Percentiles rank a stretch among this genome's conserved stretches.
phyloP scores from a whole-genome alignment of 1,140 invertebrate species.

The Ectropis grisescens region DNA sequence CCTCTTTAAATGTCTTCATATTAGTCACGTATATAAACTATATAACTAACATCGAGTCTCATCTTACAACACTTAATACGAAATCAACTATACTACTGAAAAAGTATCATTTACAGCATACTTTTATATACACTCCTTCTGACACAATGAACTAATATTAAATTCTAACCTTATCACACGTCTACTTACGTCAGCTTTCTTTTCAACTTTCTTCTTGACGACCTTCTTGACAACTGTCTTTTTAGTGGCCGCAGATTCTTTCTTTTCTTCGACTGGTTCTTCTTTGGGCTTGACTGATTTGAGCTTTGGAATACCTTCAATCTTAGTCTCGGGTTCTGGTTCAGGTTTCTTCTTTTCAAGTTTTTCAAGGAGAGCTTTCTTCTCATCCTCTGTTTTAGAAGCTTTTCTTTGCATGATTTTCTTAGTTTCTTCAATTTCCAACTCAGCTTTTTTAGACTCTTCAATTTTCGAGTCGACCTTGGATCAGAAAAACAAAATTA shows the following conservation, averaged over 20 bases:
- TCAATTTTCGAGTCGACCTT: constrained; percentile 37
- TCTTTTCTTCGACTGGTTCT: constrained; percentile 58
- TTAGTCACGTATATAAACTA: too few species aligned
- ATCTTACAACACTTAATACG: too few species aligned
- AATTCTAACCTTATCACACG: too few species aligned
- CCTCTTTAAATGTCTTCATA: too few species aligned
- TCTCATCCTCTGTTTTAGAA: constrained; percentile 67
- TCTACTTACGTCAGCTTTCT: constrained; percentile 64
- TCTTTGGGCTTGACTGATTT: constrained; percentile 70
- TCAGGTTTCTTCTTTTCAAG: constrained; percentile 65
- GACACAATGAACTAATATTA: too few species aligned
- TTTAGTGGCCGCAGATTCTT: constrained; percentile 42
- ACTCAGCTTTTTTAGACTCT: constrained; percentile 56
- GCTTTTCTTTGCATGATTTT: constrained; percentile 68
- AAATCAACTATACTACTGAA: too few species aligned
- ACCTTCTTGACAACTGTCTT: constrained; percentile 62
- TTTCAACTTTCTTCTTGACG: constrained; percentile 59
- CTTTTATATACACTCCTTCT: too few species aligned
- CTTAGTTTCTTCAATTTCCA: constrained; percentile 61
- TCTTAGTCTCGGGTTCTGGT: constrained; percentile 55
- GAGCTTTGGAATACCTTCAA: constrained; percentile 70
- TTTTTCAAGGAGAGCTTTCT: constrained; percentile 64
- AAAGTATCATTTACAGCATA: too few species aligned
- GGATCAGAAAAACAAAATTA: too few species aligned
- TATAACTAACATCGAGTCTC: too few species aligned